Conservation (phyloP, 2,888 invertebrate genomes). For the Noctua fimbriata region DNA sequence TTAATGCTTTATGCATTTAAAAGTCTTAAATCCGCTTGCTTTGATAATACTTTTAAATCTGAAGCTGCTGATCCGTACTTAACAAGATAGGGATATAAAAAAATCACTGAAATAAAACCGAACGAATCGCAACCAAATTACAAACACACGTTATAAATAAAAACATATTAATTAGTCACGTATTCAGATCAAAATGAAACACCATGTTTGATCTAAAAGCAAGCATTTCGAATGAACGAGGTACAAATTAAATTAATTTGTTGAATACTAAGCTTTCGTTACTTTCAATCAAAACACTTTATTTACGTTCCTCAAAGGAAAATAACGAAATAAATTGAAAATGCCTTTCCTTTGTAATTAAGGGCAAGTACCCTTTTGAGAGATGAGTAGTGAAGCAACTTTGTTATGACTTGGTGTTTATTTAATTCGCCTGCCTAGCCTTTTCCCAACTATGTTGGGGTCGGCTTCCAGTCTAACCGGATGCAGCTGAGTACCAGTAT, state of each 20-base stretch:
- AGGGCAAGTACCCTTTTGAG: conserved; percentile 45
- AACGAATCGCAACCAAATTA: conserved; percentile 40
- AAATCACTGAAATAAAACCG: neutral
- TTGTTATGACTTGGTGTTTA: conserved; percentile 20
- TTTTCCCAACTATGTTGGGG: too few species aligned
- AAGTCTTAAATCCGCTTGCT: too few species aligned
- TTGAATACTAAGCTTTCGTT: conserved; percentile 68
- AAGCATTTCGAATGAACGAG: conserved; percentile 63
- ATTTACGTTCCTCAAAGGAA: conserved; percentile 72
- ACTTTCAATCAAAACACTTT: conserved; percentile 75
- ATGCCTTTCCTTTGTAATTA: conserved; percentile 76
- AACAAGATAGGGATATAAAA: neutral
- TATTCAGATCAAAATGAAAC: conserved; percentile 40
- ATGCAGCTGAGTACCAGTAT: too few species aligned
- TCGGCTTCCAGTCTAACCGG: too few species aligned
- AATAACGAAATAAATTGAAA: conserved; percentile 76
- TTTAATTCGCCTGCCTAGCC: too few species aligned
- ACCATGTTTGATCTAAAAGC: conserved; percentile 42
- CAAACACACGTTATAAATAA: conserved; percentile 15
- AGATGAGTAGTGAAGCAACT: conserved; percentile 30
- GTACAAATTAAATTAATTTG: conserved; percentile 72
- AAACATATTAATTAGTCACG: conserved; percentile 44
- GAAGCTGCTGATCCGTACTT: neutral
- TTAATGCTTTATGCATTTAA: too few species aligned
- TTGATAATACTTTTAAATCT: neutral